Conservation (phyloP, 2,888 invertebrate genomes). For the Chirona hameri region DNA sequence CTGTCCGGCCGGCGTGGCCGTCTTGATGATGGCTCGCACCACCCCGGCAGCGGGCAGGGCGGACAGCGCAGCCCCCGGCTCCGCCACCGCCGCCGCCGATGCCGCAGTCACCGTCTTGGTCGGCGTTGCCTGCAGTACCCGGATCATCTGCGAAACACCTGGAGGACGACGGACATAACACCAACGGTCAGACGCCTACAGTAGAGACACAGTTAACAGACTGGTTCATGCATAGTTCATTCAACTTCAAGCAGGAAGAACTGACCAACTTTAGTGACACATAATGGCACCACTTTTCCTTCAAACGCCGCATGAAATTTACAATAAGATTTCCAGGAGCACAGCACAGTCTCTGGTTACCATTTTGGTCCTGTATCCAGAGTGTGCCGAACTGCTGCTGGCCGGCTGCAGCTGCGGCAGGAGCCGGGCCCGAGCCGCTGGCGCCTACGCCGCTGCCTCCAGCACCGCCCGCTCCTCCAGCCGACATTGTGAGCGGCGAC, state of each 20-base stretch:
- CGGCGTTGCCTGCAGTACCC: constrained; percentile 25
- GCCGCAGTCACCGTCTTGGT: not conserved
- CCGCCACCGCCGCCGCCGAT: not conserved
- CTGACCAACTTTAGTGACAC: not conserved
- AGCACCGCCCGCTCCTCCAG: not conserved
- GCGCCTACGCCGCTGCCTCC: not conserved
- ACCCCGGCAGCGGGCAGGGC: not conserved
- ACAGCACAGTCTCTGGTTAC: not conserved
- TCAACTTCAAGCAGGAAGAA: not conserved
- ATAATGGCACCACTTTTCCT: too few species aligned
- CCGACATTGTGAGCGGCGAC: too few species aligned
- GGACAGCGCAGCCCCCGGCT: not conserved
- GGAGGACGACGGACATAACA: not conserved
- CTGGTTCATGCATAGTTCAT: too few species aligned
- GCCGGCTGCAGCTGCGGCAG: not conserved
- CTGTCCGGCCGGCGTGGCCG: not conserved
- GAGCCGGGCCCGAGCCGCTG: not conserved
- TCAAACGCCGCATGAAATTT: too few species aligned
- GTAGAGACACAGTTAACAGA: too few species aligned
- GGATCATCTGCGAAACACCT: constrained; percentile 28
- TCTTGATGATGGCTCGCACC: constrained; percentile 29
- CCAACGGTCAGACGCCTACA: too few species aligned
- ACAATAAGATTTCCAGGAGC: too few species aligned
- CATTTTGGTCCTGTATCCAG: constrained; percentile 27
- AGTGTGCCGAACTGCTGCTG: constrained; percentile 25